A percentile compares a stretch with the other conserved stretches of the same genome.
phyloP scores from a whole-genome alignment of 2,113 vertebrate genomes.

The Odontesthes bonariensis region DNA sequence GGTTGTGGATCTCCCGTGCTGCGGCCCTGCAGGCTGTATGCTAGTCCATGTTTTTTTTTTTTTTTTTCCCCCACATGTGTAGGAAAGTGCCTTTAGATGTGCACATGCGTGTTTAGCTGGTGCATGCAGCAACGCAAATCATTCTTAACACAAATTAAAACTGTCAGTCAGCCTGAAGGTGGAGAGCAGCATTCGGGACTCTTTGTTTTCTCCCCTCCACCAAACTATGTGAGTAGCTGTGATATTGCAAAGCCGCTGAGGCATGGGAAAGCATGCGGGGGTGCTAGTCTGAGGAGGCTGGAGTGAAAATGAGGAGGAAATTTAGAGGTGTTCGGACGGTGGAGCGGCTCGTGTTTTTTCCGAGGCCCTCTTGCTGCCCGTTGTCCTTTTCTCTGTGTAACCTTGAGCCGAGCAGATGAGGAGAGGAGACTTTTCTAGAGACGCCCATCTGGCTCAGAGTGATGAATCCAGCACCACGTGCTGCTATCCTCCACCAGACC shows the following conservation, averaged over 20 bases:
- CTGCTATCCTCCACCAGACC: slow-evolving; percentile 58
- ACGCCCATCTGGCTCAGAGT: slow-evolving; percentile 70
- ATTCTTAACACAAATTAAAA: slow-evolving; percentile 24
- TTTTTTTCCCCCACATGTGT: not conserved
- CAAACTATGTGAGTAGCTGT: slow-evolving; percentile 1
- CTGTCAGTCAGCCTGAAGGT: slow-evolving; percentile 48
- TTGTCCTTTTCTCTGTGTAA: slow-evolving; percentile 47
- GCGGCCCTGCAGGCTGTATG: slow-evolving; percentile 6
- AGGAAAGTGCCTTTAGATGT: not conserved
- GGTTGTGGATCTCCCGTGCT: slow-evolving; percentile 11
- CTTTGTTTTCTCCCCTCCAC: not conserved
- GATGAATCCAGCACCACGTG: slow-evolving; percentile 63
- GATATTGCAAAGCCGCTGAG: slow-evolving; percentile 37
- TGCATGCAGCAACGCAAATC: not conserved
- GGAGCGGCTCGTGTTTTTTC: slow-evolving; percentile 10
- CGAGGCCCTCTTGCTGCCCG: slow-evolving; percentile 11
- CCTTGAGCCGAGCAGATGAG: slow-evolving; percentile 65
- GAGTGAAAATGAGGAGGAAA: slow-evolving; percentile 33
- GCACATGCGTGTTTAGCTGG: slow-evolving; percentile 25
- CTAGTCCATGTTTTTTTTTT: slow-evolving; percentile 15
- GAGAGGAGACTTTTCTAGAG: slow-evolving; percentile 51
- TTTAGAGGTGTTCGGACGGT: slow-evolving; percentile 37
- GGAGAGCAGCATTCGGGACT: slow-evolving; percentile 29
- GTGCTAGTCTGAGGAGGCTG: slow-evolving; percentile 29
- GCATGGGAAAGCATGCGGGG: slow-evolving; percentile 22